Conservation (phyloP, 1,140 invertebrate species). For the Lysiphlebus fabarum region DNA sequence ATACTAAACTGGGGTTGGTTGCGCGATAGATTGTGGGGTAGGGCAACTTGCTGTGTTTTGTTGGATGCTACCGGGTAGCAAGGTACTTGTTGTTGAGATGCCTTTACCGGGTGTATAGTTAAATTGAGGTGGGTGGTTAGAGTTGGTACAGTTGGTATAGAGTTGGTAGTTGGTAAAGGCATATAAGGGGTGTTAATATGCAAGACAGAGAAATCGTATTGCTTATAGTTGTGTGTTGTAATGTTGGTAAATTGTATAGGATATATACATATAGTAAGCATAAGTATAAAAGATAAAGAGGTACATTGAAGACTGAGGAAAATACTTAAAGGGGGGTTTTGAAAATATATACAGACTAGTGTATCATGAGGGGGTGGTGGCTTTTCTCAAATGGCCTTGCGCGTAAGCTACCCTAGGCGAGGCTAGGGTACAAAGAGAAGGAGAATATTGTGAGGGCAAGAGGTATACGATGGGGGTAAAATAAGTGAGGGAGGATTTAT, state of each 20-base stretch:
- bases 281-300: constrained; percentile 6
- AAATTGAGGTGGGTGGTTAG: constrained; percentile 22
- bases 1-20: neutral
- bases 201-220: neutral
- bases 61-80: constrained; percentile 51
- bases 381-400: constrained; percentile 37
- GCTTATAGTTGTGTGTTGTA: constrained; percentile 21
- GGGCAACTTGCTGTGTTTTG: constrained; percentile 52
- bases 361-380: constrained; percentile 27
- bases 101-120: constrained; percentile 33
- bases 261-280: constrained; percentile 21
- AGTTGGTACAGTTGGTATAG: too few species aligned
- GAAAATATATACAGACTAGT: constrained; percentile 6
- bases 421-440: constrained; percentile 17
- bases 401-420: constrained; percentile 29
- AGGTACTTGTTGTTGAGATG: constrained; percentile 55
- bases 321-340: neutral
- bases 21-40: constrained; percentile 28
- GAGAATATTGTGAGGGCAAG: constrained; percentile 4
- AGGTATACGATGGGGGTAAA: constrained; percentile 26
- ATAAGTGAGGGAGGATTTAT: constrained; percentile 30
- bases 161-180: neutral
- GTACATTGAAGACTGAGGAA: neutral
- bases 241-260: constrained; percentile 24
- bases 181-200: constrained; percentile 14